Evolutionary conservation across 2,797 vertebrate species (phyloP).

Genomic region (Platyrinchus mystaceus): DNA sequence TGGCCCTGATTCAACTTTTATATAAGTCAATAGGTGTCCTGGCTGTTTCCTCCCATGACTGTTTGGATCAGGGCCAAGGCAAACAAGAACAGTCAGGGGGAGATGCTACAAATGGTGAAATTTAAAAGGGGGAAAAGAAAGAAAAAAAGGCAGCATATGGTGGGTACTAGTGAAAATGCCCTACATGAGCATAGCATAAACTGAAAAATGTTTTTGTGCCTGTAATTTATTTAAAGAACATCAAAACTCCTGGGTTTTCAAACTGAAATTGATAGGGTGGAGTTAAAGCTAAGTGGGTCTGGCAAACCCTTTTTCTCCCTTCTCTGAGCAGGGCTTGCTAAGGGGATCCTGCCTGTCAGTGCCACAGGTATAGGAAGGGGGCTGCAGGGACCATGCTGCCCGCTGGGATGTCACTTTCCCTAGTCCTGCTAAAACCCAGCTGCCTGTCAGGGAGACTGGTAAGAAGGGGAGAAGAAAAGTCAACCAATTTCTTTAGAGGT

Average conservation of each 20-base stretch:
- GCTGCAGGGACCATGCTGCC: fast-evolving
- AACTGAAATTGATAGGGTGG: neutral
- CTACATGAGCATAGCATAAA: neutral
- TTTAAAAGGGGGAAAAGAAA: neutral
- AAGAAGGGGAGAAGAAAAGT: fast-evolving
- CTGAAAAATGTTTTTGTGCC: neutral
- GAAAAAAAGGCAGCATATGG: neutral
- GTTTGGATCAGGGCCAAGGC: neutral
- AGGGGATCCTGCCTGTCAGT: neutral
- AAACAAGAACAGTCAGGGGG: neutral
- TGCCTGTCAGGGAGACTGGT: neutral
- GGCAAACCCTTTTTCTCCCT: neutral
- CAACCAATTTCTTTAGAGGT: neutral
- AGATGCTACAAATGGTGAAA: neutral
- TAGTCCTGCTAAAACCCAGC: neutral
- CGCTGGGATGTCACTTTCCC: neutral
- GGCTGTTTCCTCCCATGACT: neutral
- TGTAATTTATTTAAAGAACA: neutral
- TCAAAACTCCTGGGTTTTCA: neutral
- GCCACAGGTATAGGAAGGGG: fast-evolving
- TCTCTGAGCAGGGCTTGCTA: fast-evolving
- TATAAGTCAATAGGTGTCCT: neutral
- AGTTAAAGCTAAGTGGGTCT: neutral
- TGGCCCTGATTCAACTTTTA: neutral
- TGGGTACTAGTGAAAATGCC: neutral